These are phyloP conservation scores for Protonemura montana DNA, from an alignment of 2,888 invertebrate genomes.

Conservation along the genomic window DNA sequence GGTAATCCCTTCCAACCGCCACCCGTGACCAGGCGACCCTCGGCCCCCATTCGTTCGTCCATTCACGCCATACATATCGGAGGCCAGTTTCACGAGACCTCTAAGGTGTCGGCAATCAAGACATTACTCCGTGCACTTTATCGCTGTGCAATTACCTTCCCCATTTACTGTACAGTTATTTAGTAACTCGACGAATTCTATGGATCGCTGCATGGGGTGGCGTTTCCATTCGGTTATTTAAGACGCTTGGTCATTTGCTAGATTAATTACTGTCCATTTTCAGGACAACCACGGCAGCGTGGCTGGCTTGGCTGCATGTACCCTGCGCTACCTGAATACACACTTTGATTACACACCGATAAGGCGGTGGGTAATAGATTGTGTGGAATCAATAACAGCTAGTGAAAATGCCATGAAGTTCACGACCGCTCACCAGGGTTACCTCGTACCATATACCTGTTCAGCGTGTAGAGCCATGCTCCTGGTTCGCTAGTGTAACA, in stretches of 20 bases:
- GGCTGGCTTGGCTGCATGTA: background rate
- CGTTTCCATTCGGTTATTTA: background rate
- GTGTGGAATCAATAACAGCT: background rate
- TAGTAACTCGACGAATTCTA: background rate
- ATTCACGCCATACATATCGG: background rate
- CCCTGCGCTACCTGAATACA: background rate
- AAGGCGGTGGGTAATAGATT: background rate
- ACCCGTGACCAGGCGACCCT: background rate
- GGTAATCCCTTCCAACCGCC: background rate
- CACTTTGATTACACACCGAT: background rate
- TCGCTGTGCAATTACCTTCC: background rate
- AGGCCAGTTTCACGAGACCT: background rate
- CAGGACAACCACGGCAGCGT: background rate
- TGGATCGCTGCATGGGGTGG: background rate
- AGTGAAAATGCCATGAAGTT: background rate
- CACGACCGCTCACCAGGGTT: background rate
- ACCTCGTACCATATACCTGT: too few species aligned
- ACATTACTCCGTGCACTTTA: background rate
- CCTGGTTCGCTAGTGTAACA: background rate
- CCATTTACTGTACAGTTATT: background rate
- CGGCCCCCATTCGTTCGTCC: background rate
- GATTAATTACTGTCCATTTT: background rate
- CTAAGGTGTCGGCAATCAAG: background rate
- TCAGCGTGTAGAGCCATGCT: too few species aligned
- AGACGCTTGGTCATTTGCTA: background rate